Evolutionary conservation across 2,888 invertebrate species (phyloP).

Genomic region (Drosophila prolongata): DNA sequence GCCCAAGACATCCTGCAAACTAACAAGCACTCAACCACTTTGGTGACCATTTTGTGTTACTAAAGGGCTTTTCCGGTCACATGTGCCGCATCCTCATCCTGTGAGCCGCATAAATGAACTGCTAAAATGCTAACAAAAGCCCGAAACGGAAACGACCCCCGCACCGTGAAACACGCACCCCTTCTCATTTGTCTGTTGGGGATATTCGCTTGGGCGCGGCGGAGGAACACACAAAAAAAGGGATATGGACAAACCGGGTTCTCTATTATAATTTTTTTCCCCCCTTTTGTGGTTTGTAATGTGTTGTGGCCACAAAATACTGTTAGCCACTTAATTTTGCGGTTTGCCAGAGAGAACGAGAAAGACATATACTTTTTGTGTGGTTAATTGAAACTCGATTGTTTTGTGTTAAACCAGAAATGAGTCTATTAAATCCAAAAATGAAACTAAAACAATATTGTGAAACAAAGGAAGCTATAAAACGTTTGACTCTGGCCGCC

Average conservation of each 20-base stretch:
- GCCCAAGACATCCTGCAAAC: slow-evolving; percentile 11
- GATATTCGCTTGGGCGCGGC: slow-evolving; percentile 44
- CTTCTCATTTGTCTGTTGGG: slow-evolving; percentile 68
- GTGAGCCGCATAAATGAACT: slow-evolving; percentile 66
- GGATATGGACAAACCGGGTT: slow-evolving; percentile 51
- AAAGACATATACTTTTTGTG: slow-evolving; percentile 17
- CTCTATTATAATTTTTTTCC: slow-evolving; percentile 25
- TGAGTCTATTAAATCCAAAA: slow-evolving; percentile 43
- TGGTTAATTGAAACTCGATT: slow-evolving; percentile 71
- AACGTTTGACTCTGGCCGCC: slow-evolving; percentile 44
- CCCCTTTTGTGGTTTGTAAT: slow-evolving; percentile 30
- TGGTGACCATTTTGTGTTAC: slow-evolving; percentile 51
- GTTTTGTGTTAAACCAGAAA: slow-evolving; percentile 53
- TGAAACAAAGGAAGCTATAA: slow-evolving; percentile 39
- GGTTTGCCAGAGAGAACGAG: slow-evolving; percentile 60
- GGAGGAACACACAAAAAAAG: slow-evolving; percentile 25
- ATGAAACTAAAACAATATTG: slow-evolving; percentile 40
- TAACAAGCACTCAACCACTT: slow-evolving; percentile 45
- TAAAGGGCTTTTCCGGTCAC: slow-evolving; percentile 72
- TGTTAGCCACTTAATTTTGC: slow-evolving; percentile 83
- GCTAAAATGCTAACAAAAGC: slow-evolving; percentile 76
- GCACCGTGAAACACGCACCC: slow-evolving; percentile 28
- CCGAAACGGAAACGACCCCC: slow-evolving; percentile 52
- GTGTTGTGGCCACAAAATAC: slow-evolving; percentile 66
- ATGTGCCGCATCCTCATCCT: slow-evolving; percentile 29